phyloP scores from a whole-genome alignment of 2,888 invertebrate species.

The Scaptomyza reducta region DNA sequence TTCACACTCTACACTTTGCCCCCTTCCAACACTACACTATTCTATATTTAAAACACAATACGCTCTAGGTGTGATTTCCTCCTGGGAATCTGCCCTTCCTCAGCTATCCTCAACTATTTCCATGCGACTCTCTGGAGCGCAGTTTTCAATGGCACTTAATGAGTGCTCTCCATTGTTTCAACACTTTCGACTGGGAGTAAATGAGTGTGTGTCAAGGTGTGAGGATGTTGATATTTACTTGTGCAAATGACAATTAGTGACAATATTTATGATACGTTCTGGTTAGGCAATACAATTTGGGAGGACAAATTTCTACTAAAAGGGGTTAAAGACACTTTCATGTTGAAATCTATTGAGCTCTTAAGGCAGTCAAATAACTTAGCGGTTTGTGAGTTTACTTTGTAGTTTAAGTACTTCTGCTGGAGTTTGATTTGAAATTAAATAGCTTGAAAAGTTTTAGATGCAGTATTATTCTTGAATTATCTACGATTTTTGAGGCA shows the following conservation, averaged over 20 bases:
- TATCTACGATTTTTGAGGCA: not conserved
- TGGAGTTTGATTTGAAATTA: not conserved
- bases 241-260: constrained; percentile 62
- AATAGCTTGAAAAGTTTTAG: not conserved
- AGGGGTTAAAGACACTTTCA: not conserved
- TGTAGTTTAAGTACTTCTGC: not conserved
- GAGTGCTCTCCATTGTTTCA: constrained; percentile 53
- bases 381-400: not conserved
- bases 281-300: constrained; percentile 16
- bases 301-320: constrained; percentile 9
- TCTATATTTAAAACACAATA: constrained; percentile 38
- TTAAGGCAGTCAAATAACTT: not conserved
- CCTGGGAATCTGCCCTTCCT: constrained; percentile 38
- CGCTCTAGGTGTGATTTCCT: constrained; percentile 20
- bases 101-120: constrained; percentile 44
- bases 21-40: constrained; percentile 5
- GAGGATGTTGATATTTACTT: constrained; percentile 36
- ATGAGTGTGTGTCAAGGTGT: constrained; percentile 28
- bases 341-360: not conserved
- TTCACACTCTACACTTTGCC: constrained; percentile 11
- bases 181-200: constrained; percentile 30
- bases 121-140: constrained; percentile 42
- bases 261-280: constrained; percentile 59
- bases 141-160: constrained; percentile 61
- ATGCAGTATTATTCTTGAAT: not conserved